A percentile compares a stretch with the other conserved stretches of the same genome.
These are phyloP conservation scores for Acanthococcus lagerstroemiae DNA, from an alignment of 2,888 invertebrate genomes.

Conservation along the genomic window DNA sequence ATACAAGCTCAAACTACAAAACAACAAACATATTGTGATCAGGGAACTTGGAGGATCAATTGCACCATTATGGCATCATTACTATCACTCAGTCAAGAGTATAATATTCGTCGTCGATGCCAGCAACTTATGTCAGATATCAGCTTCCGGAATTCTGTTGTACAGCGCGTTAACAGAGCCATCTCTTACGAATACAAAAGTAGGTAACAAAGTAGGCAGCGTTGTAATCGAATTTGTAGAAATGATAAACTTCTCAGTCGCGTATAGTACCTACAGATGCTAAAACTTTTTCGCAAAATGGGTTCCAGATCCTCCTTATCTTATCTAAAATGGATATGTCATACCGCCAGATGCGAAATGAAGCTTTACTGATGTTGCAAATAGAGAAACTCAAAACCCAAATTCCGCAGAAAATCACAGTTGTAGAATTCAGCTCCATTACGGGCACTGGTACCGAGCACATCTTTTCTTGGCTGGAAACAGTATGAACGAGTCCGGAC, in stretches of 20 bases:
- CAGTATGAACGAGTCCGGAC: too few relatives aligned
- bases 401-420: conserved; percentile 54
- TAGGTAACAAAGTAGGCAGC: neutral
- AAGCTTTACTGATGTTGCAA: conserved; percentile 72
- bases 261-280: too few relatives aligned
- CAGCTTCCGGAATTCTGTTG: conserved; percentile 68
- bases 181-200: conserved; percentile 1
- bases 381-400: conserved; percentile 58
- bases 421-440: conserved; percentile 66
- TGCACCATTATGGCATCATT: conserved; percentile 71
- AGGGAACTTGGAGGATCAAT: conserved; percentile 71
- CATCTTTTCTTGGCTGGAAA: conserved; percentile 54
- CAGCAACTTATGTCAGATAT: conserved; percentile 75
- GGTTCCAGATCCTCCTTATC: conserved; percentile 53
- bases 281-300: conserved; percentile 25
- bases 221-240: too few relatives aligned
- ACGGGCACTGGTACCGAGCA: conserved; percentile 58
- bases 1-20: conserved; percentile 51
- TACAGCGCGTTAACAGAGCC: too few relatives aligned
- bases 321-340: conserved; percentile 77
- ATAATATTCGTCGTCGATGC: conserved; percentile 73
- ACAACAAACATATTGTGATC: conserved; percentile 49
- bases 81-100: conserved; percentile 50
- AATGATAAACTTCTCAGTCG: too few relatives aligned
- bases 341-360: conserved; percentile 77